phyloP scores from a whole-genome alignment of 2,113 vertebrate species.

The Amphilophus citrinellus region DNA sequence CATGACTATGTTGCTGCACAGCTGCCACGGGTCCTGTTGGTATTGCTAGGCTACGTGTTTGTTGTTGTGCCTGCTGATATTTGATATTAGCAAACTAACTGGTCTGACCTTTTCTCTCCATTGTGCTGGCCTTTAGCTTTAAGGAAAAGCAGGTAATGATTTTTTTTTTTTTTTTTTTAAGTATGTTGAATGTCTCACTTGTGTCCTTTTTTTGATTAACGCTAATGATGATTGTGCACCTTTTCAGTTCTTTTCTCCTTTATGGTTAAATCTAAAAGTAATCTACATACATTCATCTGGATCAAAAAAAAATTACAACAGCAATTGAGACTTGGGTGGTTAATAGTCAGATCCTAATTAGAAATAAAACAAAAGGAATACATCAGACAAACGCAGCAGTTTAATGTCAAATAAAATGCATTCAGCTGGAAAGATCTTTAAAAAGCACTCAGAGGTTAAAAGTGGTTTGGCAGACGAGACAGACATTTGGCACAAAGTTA shows the following conservation, averaged over 20 bases:
- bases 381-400: neutral
- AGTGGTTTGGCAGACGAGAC: neutral
- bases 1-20: neutral
- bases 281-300: neutral
- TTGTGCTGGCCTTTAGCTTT: conserved; percentile 71
- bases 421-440: neutral
- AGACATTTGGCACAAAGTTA: neutral
- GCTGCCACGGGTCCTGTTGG: neutral
- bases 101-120: conserved; percentile 53
- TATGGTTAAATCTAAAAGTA: neutral
- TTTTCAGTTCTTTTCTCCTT: neutral
- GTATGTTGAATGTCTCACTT: conserved; percentile 24
- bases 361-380: neutral
- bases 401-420: neutral
- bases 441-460: neutral
- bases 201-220: conserved; percentile 36
- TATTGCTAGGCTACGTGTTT: neutral
- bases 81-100: conserved; percentile 38
- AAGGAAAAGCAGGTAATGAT: conserved; percentile 71
- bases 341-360: neutral
- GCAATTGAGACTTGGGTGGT: neutral
- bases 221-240: neutral
- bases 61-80: neutral
- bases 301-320: neutral
- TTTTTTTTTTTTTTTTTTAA: neutral